Evolutionary conservation across 2,888 invertebrate species (phyloP).

Genomic region (Atethmia centrago): DNA sequence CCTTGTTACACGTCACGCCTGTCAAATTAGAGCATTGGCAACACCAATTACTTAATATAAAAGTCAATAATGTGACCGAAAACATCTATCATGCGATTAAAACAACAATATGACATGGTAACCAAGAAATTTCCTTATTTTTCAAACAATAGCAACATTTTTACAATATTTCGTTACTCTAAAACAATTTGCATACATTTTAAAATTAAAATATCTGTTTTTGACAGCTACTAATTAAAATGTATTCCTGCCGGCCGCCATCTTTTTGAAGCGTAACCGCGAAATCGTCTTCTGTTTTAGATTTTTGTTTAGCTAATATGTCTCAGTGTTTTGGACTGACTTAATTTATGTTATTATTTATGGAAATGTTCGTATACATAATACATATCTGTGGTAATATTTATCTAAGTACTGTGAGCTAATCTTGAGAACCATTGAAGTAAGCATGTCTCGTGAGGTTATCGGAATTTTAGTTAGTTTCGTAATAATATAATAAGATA

Average conservation of each 20-base stretch:
- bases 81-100: conserved; percentile 13
- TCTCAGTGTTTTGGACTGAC: conserved; percentile 11
- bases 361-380: conserved; percentile 4
- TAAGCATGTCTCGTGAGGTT: conserved; percentile 30
- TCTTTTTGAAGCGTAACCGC: conserved; percentile 27
- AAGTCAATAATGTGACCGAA: conserved; percentile 31
- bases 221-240: conserved; percentile 58
- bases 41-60: conserved; percentile 40
- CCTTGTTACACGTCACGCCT: conserved; percentile 37
- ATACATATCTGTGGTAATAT: conserved; percentile 9
- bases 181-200: conserved; percentile 54
- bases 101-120: conserved; percentile 37
- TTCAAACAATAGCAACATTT: conserved; percentile 5
- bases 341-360: conserved; percentile 14
- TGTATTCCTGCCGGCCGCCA: conserved; percentile 37
- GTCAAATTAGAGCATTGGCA: conserved; percentile 57
- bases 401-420: neutral
- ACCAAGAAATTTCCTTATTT: conserved; percentile 10
- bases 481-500: conserved; percentile 16
- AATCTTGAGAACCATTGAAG: conserved; percentile 39
- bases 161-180: conserved; percentile 37
- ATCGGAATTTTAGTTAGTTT: conserved; percentile 34
- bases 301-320: conserved; percentile 20
- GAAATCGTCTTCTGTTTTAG: conserved; percentile 29
- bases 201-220: conserved; percentile 46